Evolutionary conservation across 2,113 vertebrate species (phyloP).

Genomic region (Turnix velox): DNA sequence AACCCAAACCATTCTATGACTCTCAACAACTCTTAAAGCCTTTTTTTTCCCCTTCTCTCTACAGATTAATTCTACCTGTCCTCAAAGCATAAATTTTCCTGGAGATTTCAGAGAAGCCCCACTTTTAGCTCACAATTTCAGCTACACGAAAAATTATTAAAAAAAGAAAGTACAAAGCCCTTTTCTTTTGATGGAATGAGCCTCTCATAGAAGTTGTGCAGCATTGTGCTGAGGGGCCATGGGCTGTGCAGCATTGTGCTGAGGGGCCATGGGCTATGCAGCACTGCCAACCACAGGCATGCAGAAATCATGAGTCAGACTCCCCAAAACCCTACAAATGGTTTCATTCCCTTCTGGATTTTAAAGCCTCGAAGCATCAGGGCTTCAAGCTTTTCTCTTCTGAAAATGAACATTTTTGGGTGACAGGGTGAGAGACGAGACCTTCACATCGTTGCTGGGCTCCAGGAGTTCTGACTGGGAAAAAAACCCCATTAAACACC

Average conservation of each 20-base stretch:
- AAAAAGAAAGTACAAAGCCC: not conserved
- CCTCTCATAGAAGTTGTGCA: not conserved
- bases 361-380: not conserved
- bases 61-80: no score
- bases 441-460: not conserved
- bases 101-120: not conserved
- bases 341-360: constrained; percentile 29
- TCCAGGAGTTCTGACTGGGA: not conserved
- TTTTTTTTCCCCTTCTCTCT: not conserved
- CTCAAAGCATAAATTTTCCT: not conserved
- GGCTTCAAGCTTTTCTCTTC: not conserved
- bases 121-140: not conserved
- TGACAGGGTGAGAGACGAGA: not conserved
- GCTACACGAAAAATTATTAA: not conserved
- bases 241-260: constrained; percentile 23
- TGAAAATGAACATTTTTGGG: not conserved
- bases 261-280: constrained; percentile 35
- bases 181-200: not conserved
- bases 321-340: constrained; percentile 27
- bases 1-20: no score
- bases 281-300: constrained; percentile 51
- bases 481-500: not conserved
- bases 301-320: constrained; percentile 40
- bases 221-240: constrained; percentile 31
- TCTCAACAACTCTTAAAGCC: not conserved